phyloP scores from a whole-genome alignment of 2,797 vertebrate species.

The Poeciliopsis turneri region DNA sequence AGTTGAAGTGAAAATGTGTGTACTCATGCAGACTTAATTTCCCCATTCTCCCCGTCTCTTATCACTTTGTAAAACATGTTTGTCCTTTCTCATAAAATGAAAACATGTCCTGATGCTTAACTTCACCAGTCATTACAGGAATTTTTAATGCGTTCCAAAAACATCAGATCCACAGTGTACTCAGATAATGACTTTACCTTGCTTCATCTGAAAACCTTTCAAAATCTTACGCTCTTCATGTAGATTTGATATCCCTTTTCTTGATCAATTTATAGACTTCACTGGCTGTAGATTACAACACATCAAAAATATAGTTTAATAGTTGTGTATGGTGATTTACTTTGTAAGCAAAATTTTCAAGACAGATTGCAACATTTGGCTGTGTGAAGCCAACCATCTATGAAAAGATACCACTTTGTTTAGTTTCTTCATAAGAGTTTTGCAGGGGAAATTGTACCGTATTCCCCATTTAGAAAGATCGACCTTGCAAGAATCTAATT shows the following conservation, averaged over 20 bases:
- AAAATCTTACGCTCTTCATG: neutral
- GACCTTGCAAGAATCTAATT: slow-evolving; percentile 84
- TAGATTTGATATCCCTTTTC: neutral
- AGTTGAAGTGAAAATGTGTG: slow-evolving; percentile 42
- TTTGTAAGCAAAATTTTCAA: neutral
- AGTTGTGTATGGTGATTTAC: neutral
- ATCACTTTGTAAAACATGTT: slow-evolving; percentile 54
- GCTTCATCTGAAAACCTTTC: slow-evolving; percentile 55
- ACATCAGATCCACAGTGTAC: slow-evolving; percentile 49
- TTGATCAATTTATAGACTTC: neutral
- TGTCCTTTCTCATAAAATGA: slow-evolving; percentile 64
- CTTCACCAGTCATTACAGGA: slow-evolving; percentile 63
- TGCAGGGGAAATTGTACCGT: slow-evolving; percentile 62
- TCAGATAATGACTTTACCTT: slow-evolving; percentile 41
- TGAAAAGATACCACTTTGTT: slow-evolving; percentile 25
- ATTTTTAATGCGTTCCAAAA: slow-evolving; percentile 68
- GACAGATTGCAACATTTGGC: neutral
- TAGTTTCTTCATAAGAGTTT: slow-evolving; percentile 44
- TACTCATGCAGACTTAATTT: slow-evolving; percentile 69
- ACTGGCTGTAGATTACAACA: neutral
- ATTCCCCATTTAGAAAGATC: slow-evolving; percentile 81
- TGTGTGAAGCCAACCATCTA: neutral
- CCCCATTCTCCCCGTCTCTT: slow-evolving; percentile 41
- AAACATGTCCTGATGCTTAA: slow-evolving; percentile 69
- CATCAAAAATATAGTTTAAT: neutral